Conservation (phyloP, 2,888 invertebrate species). For the Limulus polyphemus region DNA sequence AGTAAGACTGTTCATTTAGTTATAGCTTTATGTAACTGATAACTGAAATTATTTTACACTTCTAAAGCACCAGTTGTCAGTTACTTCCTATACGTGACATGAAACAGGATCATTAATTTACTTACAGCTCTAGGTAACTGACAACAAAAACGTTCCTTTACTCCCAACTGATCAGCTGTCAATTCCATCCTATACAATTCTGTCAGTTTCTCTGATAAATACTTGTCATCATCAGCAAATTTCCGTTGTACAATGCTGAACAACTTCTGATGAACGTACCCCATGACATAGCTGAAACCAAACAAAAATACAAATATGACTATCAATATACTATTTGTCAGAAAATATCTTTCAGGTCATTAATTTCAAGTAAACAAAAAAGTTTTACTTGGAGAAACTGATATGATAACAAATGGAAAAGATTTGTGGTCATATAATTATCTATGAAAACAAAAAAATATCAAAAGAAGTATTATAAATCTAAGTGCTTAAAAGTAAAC, state of each 20-base stretch:
- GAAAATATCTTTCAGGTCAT: no score
- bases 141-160: constrained; percentile 31
- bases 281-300: constrained; percentile 31
- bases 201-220: constrained; percentile 28
- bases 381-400: no score
- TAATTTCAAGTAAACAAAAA: no score
- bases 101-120: constrained; percentile 2
- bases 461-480: no score
- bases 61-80: not conserved
- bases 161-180: constrained; percentile 31
- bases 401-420: no score
- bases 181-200: constrained; percentile 24
- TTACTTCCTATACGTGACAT: no score
- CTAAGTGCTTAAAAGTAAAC: no score
- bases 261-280: constrained; percentile 31
- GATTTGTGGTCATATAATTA: no score
- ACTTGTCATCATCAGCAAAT: constrained; percentile 28
- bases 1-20: not conserved
- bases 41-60: not conserved
- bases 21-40: not conserved
- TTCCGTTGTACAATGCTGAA: constrained; percentile 31
- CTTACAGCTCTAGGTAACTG: constrained; percentile 34
- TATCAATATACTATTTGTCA: no score
- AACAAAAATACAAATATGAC: constrained; percentile 1
- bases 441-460: no score